phyloP scores from a whole-genome alignment of 2,113 vertebrate genomes.

The Sander vitreus region DNA sequence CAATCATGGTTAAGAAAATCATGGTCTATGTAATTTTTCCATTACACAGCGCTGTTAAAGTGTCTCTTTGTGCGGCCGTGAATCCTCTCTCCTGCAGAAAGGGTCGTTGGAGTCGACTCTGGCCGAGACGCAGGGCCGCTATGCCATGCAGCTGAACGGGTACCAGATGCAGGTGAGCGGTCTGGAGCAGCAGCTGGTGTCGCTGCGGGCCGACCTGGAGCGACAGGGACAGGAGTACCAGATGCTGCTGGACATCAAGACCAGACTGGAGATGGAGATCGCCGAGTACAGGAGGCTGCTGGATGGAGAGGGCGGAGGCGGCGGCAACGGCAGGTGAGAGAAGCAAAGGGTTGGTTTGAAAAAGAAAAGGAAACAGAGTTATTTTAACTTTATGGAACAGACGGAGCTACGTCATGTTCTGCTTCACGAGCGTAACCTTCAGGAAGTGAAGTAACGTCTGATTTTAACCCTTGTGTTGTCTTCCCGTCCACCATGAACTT shows the following conservation, averaged over 20 bases:
- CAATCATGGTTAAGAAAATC: no score
- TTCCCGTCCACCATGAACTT: no score
- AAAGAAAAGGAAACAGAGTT: no score
- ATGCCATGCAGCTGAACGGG: slow-evolving; percentile 76
- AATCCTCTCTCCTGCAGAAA: slow-evolving; percentile 81
- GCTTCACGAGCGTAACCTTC: no score
- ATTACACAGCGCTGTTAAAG: no score
- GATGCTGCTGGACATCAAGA: slow-evolving; percentile 87
- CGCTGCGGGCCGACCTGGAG: slow-evolving; percentile 81
- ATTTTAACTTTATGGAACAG: no score
- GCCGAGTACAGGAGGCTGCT: slow-evolving; percentile 88
- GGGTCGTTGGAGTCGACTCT: slow-evolving; percentile 84
- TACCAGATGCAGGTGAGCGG: slow-evolving; percentile 84
- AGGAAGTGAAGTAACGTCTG: no score
- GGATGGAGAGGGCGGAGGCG: slow-evolving; percentile 76
- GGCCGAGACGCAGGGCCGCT: slow-evolving; percentile 84
- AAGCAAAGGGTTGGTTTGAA: no score
- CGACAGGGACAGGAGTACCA: slow-evolving; percentile 87
- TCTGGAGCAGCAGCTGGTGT: slow-evolving; percentile 84
- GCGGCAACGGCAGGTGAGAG: background rate
- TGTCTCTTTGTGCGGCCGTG: no score
- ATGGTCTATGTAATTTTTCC: no score
- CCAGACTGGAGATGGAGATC: slow-evolving; percentile 89
- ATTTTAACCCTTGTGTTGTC: no score
- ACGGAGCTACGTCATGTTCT: no score